These are phyloP conservation scores for Zeugodacus cucurbitae DNA, from an alignment of 1,140 invertebrate species.

Conservation along the genomic window DNA sequence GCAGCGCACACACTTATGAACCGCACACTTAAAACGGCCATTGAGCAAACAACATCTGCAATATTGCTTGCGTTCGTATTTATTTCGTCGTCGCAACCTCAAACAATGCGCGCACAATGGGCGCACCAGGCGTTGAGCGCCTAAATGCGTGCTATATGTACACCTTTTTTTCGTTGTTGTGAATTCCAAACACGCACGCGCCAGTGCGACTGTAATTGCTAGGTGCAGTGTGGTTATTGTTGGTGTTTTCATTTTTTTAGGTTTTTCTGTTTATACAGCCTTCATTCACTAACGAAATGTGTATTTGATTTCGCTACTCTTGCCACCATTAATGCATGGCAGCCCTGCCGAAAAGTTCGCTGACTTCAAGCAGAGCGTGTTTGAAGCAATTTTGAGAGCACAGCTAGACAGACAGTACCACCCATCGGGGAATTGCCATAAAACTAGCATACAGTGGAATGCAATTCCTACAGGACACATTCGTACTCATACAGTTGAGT, in stretches of 20 bases:
- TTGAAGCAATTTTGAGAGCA: not conserved
- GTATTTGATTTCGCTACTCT: not conserved
- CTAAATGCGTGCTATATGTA: not conserved
- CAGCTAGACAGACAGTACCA: not conserved
- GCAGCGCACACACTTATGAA: not conserved
- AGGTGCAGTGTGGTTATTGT: no score
- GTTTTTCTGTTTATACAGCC: not conserved
- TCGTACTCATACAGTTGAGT: not conserved
- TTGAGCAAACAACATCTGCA: no score
- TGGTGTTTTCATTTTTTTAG: not conserved
- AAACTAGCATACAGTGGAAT: not conserved
- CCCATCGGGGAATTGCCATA: not conserved
- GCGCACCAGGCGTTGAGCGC: not conserved
- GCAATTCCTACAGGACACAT: not conserved
- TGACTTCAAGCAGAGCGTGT: not conserved
- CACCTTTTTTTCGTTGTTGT: no score
- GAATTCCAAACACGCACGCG: no score
- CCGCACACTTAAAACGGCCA: not conserved
- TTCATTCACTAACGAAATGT: not conserved
- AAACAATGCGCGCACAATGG: not conserved
- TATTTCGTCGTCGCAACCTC: not conserved
- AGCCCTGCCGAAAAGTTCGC: not conserved
- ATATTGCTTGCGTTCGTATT: not conserved
- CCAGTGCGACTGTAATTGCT: no score
- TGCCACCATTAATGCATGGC: not conserved